Evolutionary conservation across 2,113 vertebrate genomes (phyloP).

Genomic region (Gallinago undulata): DNA sequence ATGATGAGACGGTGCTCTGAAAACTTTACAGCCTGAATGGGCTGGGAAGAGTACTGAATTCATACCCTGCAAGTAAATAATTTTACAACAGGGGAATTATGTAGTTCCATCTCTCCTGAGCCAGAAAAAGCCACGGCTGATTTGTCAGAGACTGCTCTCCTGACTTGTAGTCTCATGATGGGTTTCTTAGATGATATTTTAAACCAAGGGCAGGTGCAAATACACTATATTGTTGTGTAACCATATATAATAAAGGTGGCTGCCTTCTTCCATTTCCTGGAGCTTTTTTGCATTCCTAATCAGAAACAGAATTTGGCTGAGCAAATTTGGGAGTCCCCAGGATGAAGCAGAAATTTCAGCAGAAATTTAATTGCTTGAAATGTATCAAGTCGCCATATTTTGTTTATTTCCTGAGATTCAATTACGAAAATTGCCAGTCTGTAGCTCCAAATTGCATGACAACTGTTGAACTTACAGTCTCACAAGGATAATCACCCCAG

Average conservation of each 20-base stretch:
- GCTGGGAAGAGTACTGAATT: background rate
- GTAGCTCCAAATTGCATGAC: constrained; percentile 38
- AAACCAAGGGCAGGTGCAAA: background rate
- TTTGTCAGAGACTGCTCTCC: background rate
- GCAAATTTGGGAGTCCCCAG: constrained; percentile 31
- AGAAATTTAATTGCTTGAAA: constrained; percentile 51
- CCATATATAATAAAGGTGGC: background rate
- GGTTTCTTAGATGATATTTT: background rate
- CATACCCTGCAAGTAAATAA: background rate
- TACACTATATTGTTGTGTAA: background rate
- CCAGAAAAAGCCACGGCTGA: background rate
- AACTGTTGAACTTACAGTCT: constrained; percentile 56
- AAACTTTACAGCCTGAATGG: background rate
- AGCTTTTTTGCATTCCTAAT: background rate
- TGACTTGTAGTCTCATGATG: background rate
- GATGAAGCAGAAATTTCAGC: constrained; percentile 26
- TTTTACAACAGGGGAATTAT: background rate
- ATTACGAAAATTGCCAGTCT: constrained; percentile 40
- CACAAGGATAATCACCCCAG: constrained; percentile 35
- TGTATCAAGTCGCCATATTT: constrained; percentile 59
- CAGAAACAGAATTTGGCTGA: constrained; percentile 11
- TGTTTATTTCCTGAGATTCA: constrained; percentile 61
- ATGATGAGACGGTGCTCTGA: background rate
- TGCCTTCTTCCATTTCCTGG: background rate
- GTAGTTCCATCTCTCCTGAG: background rate